These are phyloP conservation scores for Icerya purchasi DNA, from an alignment of 2,888 invertebrate species.

Conservation along the genomic window DNA sequence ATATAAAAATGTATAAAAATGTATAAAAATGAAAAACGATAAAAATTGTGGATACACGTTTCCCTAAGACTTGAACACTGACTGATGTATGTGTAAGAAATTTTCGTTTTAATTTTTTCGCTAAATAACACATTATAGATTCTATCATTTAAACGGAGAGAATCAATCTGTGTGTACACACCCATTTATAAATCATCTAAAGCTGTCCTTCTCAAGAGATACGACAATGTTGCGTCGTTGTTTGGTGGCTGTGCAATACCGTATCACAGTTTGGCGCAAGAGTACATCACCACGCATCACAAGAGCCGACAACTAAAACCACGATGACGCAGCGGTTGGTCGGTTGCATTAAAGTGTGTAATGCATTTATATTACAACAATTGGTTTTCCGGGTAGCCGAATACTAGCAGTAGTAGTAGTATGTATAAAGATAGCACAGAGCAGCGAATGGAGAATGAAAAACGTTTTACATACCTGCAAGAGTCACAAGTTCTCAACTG, in stretches of 20 bases:
- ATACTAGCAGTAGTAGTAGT: not conserved
- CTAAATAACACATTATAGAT: no score
- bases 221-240: not conserved
- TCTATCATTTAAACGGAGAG: not conserved
- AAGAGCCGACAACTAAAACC: not conserved
- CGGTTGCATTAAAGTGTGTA: no score
- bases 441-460: not conserved
- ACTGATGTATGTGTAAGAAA: no score
- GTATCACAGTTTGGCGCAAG: not conserved
- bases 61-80: no score
- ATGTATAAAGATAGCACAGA: not conserved
- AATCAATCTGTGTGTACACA: not conserved
- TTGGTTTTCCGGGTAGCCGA: no score
- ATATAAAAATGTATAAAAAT: no score
- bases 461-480: not conserved
- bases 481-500: not conserved
- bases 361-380: no score
- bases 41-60: no score
- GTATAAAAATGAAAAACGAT: no score
- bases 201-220: not conserved
- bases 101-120: no score
- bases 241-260: not conserved
- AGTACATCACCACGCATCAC: not conserved
- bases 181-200: not conserved
- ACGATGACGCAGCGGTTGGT: no score